Base-by-base conservation (phyloP, 2,113 vertebrate genomes). In the Anolis carolinensis region DNA sequence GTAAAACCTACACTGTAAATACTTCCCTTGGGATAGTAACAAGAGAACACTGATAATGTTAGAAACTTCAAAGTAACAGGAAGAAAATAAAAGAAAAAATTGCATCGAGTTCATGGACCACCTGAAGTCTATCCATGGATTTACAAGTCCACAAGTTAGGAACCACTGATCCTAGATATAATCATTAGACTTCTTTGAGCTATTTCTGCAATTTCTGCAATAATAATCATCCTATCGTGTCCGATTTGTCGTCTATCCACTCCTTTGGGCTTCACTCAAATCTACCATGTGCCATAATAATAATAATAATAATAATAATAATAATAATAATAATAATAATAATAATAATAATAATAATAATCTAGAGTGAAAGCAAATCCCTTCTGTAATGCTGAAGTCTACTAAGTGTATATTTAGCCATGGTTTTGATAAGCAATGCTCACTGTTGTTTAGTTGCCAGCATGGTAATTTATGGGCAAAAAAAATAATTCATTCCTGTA, bases 401-500 rank as follows among this genome's bases (percentile, higher is more conserved):
- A 27, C 7, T 27, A 27, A 25, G 65, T 34, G 34, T 80, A 67
- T 34, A 67, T 48, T 65, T 67, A 34, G 55, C 16, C 7, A 59
- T 32, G 8, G 13, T 63, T 2, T 30, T 68, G 25, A 50, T n/a
- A 32, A n/a, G 27, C 14, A 81, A 44, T 25, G 5, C 27, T 50
- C 20, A 50, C 18, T n/a, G 44, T 68, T 34, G 62, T 27, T 36
- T 71, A n/a, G 7, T 67, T 6, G 63, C 87, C 88, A 27, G 2
- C 2, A 1, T 1, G 25, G 50, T 70, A 70, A 79, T 94, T 89
- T 85, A 84, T 6, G 10, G 55, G 11, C 39, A 71, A 52, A 65
- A 36, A 4, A 44, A 44, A 36, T 27, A 13, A 30, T 71, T 13
- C 10, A 11, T 71, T 70, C 67, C 10, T 44, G 9, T 59, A 87